phyloP scores from a whole-genome alignment of 1,140 invertebrate genomes.

The Procambarus clarkii region DNA sequence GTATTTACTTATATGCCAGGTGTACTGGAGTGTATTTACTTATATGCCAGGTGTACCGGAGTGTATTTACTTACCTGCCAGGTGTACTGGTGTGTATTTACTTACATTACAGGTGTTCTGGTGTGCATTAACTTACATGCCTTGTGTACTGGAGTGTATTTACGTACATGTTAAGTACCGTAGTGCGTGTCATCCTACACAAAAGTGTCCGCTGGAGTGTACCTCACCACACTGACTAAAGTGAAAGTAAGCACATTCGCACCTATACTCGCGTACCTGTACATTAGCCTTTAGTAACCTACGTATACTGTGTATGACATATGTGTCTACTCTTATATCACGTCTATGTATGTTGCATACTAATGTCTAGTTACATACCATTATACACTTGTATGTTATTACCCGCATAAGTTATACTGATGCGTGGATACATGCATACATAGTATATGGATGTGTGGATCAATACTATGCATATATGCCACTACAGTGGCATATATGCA shows the following conservation, averaged over 20 bases:
- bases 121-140: background rate
- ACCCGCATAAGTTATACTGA: background rate
- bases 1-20: background rate
- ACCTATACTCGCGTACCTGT: background rate
- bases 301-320: conserved; percentile 12
- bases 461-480: too few species aligned
- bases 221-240: background rate
- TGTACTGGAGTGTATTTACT: background rate
- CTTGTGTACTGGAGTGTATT: background rate
- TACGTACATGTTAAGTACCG: background rate
- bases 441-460: background rate
- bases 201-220: background rate
- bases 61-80: background rate
- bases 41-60: background rate
- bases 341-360: background rate
- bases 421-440: background rate
- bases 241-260: too few species aligned
- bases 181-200: background rate
- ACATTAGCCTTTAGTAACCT: background rate
- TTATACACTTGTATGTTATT: conserved; percentile 28
- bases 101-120: background rate
- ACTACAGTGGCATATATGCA: too few species aligned
- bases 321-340: background rate
- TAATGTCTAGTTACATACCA: conserved; percentile 7
- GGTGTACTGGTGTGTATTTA: background rate